Base-by-base conservation (phyloP, 2,888 invertebrate species). In the Odontomyia ornata region DNA sequence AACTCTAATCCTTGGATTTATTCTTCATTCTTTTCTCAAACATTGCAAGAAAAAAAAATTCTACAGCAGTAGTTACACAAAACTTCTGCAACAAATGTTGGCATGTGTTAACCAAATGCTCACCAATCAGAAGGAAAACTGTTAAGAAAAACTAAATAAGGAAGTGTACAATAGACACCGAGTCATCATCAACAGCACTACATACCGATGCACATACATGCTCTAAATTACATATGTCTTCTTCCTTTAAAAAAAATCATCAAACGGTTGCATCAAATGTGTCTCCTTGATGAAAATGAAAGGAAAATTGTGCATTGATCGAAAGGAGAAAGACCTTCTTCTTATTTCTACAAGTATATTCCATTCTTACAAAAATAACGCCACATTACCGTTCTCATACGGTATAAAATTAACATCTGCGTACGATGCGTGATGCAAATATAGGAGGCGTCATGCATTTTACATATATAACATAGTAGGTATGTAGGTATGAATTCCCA, bases 81-180 rank as follows among this genome's bases (percentile, higher is more conserved):
- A 52, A 3, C 23, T 60, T 36, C 4, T n/a, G 21, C 57, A 60
- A 60, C 11, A 4, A 60, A 23, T n/a, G 57, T 47, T 25, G 47
- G 71, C 71, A 71, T 36, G 27, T 71, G 71, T 71, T 25, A 47
- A 47, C 46, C 71, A 71, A 71, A 71, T 71, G 71, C 23, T 47
- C 25, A 30, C 28, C 64, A 47, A 47, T 71, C 67, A n/a, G 15
- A 43, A 11, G 67, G n/a, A 21, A 25, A 60, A 18, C 36, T 36
- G 23, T 23, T 23, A 28, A 47, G 47, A 71, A 64, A 64, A 64
- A 71, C 71, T 25, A 25, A 71, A 71, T 25, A 71, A 47, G 71
- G 71, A 71, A 71, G 71, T 52, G 5, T 5, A 64, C 46, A 47
- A 46, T 71, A 71, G 46, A 21, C 25, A 36, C 9, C 36, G 25